Evolutionary conservation across 2,888 invertebrate species (phyloP), one percentile per base, ranked within the genome.

Genomic region (Drosophila atripex): DNA sequence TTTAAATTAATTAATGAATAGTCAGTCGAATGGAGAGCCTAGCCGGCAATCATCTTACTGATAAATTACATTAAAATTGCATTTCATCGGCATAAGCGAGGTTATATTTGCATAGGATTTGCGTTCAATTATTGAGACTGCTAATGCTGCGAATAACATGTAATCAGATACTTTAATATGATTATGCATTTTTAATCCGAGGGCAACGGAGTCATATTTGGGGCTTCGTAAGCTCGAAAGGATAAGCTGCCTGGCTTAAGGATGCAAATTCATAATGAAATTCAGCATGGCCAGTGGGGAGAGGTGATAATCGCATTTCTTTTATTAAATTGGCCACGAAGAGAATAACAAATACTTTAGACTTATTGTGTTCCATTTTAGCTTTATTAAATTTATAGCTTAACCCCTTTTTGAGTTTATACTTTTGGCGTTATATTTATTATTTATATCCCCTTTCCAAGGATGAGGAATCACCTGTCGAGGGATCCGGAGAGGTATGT

Each of bases 401-500:
- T 49, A 50, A 23, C 47, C 11, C 47, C 28, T n/a, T 28, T 35
- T 32, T 11, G 25, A n/a, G 7, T 47, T 55, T 6, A 6, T 14
- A 58, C 21, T 23, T 32, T 47, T 39, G 43, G 53, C 32, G 0
- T 7, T 7, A 54, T 69, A 45, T 50, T 53, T 60, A 39, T 58
- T 6, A 2, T 51, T 60, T 63, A 2, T 25, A 21, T 35, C 35
- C 35, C 35, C 43, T 12, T 61, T 55, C 39, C 0, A 78, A 82
- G 79, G 83, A 71, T 45, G 23, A 14, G 39, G 75, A 72, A 18
- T 71, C 68, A 28, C 35, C 64, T 1, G 3, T 30, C 18, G 35
- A 23, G 30, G 73, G 69, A 28, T 77, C 77, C 41, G 77, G 75
- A 14, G 45, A 25, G 75, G 77, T 77, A 77, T 55, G 77, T 76